Conservation (phyloP, 2,888 invertebrate genomes). For the Lydus trimaculatus region DNA sequence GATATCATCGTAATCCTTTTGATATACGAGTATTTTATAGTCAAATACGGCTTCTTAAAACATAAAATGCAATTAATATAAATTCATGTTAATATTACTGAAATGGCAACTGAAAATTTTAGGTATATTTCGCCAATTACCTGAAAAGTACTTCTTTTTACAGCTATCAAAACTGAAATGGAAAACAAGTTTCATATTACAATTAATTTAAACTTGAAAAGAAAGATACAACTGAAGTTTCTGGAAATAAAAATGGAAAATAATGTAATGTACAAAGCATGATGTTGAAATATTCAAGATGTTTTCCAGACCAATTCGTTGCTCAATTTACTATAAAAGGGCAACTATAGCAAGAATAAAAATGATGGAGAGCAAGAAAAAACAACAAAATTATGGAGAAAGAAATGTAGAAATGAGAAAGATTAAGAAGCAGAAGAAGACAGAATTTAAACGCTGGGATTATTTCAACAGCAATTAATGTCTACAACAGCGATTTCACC, state of each 20-base stretch:
- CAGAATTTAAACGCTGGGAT: background rate
- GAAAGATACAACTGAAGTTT: background rate
- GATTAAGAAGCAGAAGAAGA: background rate
- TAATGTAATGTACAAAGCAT: background rate
- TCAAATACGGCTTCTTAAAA: no score
- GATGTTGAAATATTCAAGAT: background rate
- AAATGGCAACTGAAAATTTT: no score
- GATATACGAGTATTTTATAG: no score
- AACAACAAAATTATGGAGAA: background rate
- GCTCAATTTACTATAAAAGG: background rate
- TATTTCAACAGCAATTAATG: conserved; percentile 15
- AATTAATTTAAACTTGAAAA: conserved; percentile 10
- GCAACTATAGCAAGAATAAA: background rate
- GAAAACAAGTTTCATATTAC: background rate
- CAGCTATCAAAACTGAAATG: no score
- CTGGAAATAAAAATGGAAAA: background rate
- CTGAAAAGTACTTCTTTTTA: conserved; percentile 1
- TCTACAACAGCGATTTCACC: background rate
- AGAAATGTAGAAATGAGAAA: background rate
- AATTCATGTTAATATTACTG: no score
- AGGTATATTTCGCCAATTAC: background rate
- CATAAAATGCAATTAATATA: background rate
- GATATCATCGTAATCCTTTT: no score
- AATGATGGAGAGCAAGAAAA: background rate
- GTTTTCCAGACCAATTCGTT: background rate